Evolutionary conservation across 2,888 invertebrate genomes (phyloP), one percentile per base, ranked within the genome.

Genomic region (Scaptomyza reducta): DNA sequence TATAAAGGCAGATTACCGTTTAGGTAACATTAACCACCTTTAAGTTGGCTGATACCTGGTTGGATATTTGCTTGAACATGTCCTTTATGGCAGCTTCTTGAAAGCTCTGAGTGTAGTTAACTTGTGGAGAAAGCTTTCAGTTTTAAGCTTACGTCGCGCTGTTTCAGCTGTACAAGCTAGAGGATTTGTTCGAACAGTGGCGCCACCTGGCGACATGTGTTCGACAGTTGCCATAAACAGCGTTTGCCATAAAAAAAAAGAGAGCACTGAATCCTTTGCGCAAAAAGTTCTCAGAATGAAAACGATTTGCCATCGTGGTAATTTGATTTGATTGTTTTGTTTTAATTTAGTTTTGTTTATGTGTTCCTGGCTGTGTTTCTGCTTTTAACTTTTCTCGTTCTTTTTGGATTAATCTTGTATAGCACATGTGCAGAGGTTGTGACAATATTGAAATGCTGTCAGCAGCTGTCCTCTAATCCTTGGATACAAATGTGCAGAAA

Each of bases 401-500:
- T 72, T 59, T 49, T 70, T 61, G 47, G 9, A 3, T 29, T 29
- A 2, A 45, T 53, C 41, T 33, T 46, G 33, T 53, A 53, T 64
- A 38, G 50, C 50, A 35, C 47, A 49, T 55, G 35, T 45, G 50
- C 22, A 18, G 50, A 63, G 50, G 64, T 70, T 70, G 49, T 31
- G 33, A 53, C 70, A 59, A 16, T 40, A 35, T 64, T 70, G 56
- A 6, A 54, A 38, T 41, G 7, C 7, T 18, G 27, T 44, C 27
- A 57, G 51, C 56, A 0, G 44, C 54, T 51, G 51, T 62, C 65
- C 81, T 63, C 65, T 71, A 78, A 81, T 71, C 82, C 74, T 46
- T 31, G 46, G 45, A 45, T 18, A 11, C 10, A 14, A 33, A 27
- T 33, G 5, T 6, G 4, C n/a, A 16, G 16, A 16, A 55, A 40